Base-by-base conservation (phyloP, 2,113 vertebrate genomes). In the Cricetomys ansorgei region DNA sequence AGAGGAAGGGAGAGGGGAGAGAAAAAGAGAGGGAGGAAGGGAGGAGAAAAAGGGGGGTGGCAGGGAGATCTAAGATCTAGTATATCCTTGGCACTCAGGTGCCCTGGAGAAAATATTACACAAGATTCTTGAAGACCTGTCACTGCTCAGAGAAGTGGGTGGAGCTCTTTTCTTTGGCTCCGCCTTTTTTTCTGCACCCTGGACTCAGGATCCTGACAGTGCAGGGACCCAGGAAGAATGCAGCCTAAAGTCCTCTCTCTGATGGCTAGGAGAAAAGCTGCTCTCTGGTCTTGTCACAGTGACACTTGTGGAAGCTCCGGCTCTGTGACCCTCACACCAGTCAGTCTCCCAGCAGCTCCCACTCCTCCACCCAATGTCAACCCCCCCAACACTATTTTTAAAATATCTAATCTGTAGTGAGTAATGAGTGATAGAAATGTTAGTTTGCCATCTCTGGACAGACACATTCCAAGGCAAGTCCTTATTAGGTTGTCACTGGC, bases 261-360 rank as follows among this genome's bases (percentile, higher is more conserved):
- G 83, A 67, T 57, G 96, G 97, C 96, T 83, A 69, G 96, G 95
- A 97, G 96, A 76, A 73, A 79, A 96, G 97, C 94, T 96, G 93
- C 87, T 94, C 98, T 97, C 96, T 88, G 97, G 97, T 83, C 90
- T 96, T 96, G 90, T 92, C 97, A 90, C 96, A 95, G 97, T 1
- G 62, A 67, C 96, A 92, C 97, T 97, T 96, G 96, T 91, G 96
- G 67, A 75, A 81, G 81, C 91, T 94, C 79, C 92, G 75, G 94
- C 98, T 72, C 94, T 96, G 95, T 94, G 96, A 96, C 97, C 95
- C 96, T 92, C 29, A 57, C 40, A 85, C 84, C 96, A 97, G 92
- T 97, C 96, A 95, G 79, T 95, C 96, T 95, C 97, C 93, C 73
- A 65, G 96, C 69, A 85, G 89, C 97, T 98, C 97, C 98, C 80